A percentile compares a stretch with the other conserved stretches of the same genome.
Conservation (phyloP, 2,797 vertebrate species). For the Sorex maritimensis region DNA sequence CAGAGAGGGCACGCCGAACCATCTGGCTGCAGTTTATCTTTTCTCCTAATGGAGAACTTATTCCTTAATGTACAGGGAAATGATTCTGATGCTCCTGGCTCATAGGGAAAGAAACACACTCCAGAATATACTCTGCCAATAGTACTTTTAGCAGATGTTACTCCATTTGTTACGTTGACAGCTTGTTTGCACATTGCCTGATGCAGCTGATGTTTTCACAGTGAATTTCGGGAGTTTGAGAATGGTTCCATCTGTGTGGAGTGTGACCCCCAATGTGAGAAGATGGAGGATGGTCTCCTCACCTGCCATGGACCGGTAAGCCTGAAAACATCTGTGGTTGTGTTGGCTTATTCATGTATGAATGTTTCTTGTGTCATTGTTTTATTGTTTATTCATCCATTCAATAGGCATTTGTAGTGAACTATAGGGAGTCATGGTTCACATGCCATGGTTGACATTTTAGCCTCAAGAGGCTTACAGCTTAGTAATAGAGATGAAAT, state of each 20-base stretch:
- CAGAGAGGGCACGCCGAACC: constrained; percentile 31
- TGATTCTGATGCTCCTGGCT: constrained; percentile 40
- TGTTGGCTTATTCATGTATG: not conserved
- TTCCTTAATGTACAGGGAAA: constrained; percentile 67
- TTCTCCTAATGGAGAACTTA: constrained; percentile 55
- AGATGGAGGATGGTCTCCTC: constrained; percentile 94
- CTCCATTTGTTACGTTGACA: constrained; percentile 76
- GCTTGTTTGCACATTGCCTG: constrained; percentile 72
- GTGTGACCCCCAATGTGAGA: constrained; percentile 98
- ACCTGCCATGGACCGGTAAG: constrained; percentile 97
- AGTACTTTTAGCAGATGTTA: constrained; percentile 75
- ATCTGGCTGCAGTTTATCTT: constrained; percentile 76
- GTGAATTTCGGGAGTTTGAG: constrained; percentile 96
- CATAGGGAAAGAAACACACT: constrained; percentile 76
- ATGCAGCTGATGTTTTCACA: constrained; percentile 88
- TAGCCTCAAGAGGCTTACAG: not conserved
- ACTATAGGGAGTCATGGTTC: not conserved
- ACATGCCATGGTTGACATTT: not conserved
- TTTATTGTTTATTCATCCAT: not conserved
- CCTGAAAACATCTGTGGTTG: not conserved
- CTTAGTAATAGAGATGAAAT: not conserved
- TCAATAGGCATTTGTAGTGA: not conserved
- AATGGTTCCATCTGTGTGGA: constrained; percentile 96
- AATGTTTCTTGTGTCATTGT: not conserved
- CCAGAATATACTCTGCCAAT: constrained; percentile 63